A percentile compares a stretch with the other conserved stretches of the same genome.
phyloP scores from a whole-genome alignment of 2,888 invertebrate species.

The Anorthoa munda region DNA sequence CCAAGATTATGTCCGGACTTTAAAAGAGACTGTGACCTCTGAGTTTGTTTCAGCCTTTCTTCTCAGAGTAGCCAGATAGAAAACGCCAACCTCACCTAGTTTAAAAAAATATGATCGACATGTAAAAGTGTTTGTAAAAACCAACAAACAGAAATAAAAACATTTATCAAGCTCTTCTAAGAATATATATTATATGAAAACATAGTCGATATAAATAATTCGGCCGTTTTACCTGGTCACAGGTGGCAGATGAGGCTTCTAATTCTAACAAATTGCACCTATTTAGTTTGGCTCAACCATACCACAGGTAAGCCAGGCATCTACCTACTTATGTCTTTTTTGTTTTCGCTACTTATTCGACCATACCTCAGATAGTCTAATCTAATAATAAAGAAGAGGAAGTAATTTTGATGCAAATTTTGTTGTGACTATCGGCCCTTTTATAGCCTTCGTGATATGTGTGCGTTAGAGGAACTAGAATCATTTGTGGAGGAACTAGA shows the following conservation, averaged over 20 bases:
- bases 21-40: too few relatives aligned
- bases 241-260: constrained; percentile 38
- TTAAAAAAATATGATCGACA: too few relatives aligned
- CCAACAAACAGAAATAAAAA: too few relatives aligned
- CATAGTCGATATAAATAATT: constrained; percentile 24
- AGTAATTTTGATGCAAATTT: neutral
- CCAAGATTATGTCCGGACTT: too few relatives aligned
- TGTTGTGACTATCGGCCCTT: neutral
- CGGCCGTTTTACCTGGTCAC: constrained; percentile 17
- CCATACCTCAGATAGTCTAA: neutral
- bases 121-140: too few relatives aligned
- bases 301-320: neutral
- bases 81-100: too few relatives aligned
- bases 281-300: constrained; percentile 13
- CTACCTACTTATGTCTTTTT: neutral
- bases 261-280: constrained; percentile 38
- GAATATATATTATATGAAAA: neutral
- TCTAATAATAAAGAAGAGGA: neutral
- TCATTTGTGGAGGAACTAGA: neutral
- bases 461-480: neutral
- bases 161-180: neutral
- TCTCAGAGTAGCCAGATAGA: too few relatives aligned
- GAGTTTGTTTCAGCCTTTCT: too few relatives aligned
- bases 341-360: neutral
- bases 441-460: neutral